A percentile compares a stretch with the other conserved stretches of the same genome.
These are phyloP conservation scores for Leuciscus waleckii DNA, from an alignment of 2,797 vertebrate genomes.

Conservation along the genomic window DNA sequence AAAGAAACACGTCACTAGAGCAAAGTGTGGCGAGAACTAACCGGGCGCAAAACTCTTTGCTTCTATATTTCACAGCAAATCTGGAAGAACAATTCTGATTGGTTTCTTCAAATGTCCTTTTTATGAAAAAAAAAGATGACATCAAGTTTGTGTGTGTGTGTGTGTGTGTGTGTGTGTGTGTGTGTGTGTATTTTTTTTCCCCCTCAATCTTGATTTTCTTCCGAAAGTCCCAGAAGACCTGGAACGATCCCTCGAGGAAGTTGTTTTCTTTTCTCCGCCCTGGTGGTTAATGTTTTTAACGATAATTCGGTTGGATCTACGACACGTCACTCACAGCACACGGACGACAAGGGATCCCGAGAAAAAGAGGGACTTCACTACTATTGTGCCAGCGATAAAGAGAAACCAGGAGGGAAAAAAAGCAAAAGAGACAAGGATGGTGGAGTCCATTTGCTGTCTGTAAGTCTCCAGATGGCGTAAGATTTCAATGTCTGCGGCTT, in stretches of 20 bases:
- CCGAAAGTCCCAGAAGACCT: slow-evolving; percentile 66
- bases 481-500: slow-evolving; percentile 70
- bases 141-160: slow-evolving; percentile 68
- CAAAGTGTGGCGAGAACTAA: slow-evolving; percentile 50
- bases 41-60: slow-evolving; percentile 63
- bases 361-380: slow-evolving; percentile 66
- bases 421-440: slow-evolving; percentile 44
- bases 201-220: slow-evolving; percentile 73
- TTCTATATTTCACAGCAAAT: slow-evolving; percentile 67
- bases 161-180: slow-evolving; percentile 50
- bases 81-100: slow-evolving; percentile 75
- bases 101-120: slow-evolving; percentile 71
- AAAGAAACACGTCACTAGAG: slow-evolving; percentile 48
- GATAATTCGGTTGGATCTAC: slow-evolving; percentile 74
- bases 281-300: slow-evolving; percentile 50
- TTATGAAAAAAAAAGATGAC: slow-evolving; percentile 73
- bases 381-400: slow-evolving; percentile 74
- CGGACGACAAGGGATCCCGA: slow-evolving; percentile 70
- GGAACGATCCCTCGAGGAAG: slow-evolving; percentile 68
- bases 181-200: slow-evolving; percentile 69
- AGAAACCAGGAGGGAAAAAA: slow-evolving; percentile 51
- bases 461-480: slow-evolving; percentile 62
- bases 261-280: slow-evolving; percentile 66
- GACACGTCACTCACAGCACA: slow-evolving; percentile 82
- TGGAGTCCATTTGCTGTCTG: slow-evolving; percentile 61